phyloP scores from a whole-genome alignment of 2,888 invertebrate species.

The Cancer borealis region DNA sequence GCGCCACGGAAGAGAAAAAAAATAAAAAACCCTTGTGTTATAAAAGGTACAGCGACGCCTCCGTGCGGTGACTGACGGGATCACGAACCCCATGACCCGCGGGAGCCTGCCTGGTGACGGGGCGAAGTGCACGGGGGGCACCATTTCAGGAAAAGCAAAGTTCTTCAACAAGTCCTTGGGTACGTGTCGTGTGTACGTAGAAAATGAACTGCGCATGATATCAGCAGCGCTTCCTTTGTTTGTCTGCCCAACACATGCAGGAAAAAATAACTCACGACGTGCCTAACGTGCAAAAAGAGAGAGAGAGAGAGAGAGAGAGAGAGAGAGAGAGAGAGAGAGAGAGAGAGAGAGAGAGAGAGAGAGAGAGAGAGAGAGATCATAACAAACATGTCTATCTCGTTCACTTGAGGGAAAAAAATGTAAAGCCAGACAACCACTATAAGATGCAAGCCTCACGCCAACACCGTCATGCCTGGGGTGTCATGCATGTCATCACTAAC shows the following conservation, averaged over 20 bases:
- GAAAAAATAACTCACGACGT: no score
- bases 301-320: constrained; percentile 42
- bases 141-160: no score
- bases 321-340: constrained; percentile 61
- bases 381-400: background rate
- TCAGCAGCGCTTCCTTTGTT: no score
- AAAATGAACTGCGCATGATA: no score
- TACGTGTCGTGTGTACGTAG: no score
- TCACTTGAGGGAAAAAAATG: background rate
- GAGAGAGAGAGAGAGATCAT: background rate
- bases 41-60: background rate
- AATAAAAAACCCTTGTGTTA: no score
- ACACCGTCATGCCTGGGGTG: no score
- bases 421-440: background rate
- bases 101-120: background rate
- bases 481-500: no score
- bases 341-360: constrained; percentile 18
- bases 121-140: no score
- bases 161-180: no score
- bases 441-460: background rate
- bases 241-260: no score
- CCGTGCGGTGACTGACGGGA: background rate
- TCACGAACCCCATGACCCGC: background rate
- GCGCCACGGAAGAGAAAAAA: no score
- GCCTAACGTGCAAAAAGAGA: background rate